Evolutionary conservation across 2,797 vertebrate genomes (phyloP).

Genomic region (Aphelocoma californica): DNA sequence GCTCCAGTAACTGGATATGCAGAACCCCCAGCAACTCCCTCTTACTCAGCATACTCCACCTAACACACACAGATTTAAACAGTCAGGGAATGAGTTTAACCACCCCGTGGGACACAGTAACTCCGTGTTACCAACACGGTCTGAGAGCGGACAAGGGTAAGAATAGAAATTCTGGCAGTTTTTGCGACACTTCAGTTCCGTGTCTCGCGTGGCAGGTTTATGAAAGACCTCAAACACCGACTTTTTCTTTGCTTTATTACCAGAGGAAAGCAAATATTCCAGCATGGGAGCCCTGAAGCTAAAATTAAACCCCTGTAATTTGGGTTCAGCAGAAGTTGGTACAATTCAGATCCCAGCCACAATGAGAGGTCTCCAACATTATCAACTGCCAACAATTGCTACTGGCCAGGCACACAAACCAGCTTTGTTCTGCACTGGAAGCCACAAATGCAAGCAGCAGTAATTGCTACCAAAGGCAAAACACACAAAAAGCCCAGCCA

Average conservation of each 20-base stretch:
- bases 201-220: not conserved
- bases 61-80: not conserved
- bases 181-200: not conserved
- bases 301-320: constrained; percentile 33
- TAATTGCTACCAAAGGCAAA: constrained; percentile 51
- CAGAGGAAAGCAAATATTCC: not conserved
- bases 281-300: not conserved
- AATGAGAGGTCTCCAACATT: constrained; percentile 29
- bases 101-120: not conserved
- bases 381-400: constrained; percentile 23
- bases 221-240: not conserved
- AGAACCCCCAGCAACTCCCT: not conserved
- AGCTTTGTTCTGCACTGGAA: constrained; percentile 60
- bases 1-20: not conserved
- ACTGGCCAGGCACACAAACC: constrained; percentile 27
- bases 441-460: constrained; percentile 30
- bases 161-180: not conserved
- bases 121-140: not conserved
- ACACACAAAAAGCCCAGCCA: not conserved
- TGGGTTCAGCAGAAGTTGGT: constrained; percentile 3
- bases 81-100: not conserved
- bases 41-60: not conserved
- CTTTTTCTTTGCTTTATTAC: not conserved
- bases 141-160: not conserved
- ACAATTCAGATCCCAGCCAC: constrained; percentile 11